Evolutionary conservation across 2,888 invertebrate species (phyloP).

Genomic region (Stomorhina lunata): DNA sequence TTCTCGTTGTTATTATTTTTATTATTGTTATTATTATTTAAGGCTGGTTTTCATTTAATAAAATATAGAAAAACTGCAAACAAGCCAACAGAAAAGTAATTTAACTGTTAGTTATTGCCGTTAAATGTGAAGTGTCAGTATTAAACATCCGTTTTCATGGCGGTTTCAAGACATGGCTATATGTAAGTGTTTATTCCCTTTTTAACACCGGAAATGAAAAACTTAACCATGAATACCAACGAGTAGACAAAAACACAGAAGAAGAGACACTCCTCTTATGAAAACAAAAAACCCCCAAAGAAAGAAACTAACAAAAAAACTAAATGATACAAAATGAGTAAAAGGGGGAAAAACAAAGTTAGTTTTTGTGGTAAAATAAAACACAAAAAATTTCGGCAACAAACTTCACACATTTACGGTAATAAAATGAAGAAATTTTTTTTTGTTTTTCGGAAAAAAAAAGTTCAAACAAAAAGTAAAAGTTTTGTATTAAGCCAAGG

Average conservation of each 20-base stretch:
- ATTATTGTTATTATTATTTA: conserved; percentile 24
- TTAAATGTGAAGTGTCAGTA: conserved; percentile 35
- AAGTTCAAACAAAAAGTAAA: conserved; percentile 4
- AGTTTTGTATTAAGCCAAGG: conserved; percentile 27
- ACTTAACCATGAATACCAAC: conserved; percentile 63
- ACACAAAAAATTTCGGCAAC: neutral
- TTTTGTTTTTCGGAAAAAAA: neutral
- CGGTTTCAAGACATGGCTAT: conserved; percentile 35
- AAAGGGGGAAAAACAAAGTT: conserved; percentile 20
- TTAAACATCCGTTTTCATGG: conserved; percentile 57
- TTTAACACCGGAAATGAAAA: conserved; percentile 66
- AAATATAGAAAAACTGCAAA: neutral
- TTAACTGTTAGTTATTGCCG: conserved; percentile 37
- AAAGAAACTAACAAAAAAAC: neutral
- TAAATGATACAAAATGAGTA: conserved; percentile 9
- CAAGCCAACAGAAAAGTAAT: conserved; percentile 28
- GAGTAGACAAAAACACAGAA: conserved; percentile 29
- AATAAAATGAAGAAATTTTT: conserved; percentile 54
- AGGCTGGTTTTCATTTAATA: conserved; percentile 13
- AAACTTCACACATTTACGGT: conserved; percentile 57
- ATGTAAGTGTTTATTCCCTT: conserved; percentile 7
- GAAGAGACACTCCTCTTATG: conserved; percentile 44
- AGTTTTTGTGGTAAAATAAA: conserved; percentile 7
- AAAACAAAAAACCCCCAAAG: neutral
- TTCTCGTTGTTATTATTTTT: neutral